A percentile compares a stretch with the other conserved stretches of the same genome.
Conservation (phyloP, 2,797 vertebrate species). For the Eremophila alpestris region DNA sequence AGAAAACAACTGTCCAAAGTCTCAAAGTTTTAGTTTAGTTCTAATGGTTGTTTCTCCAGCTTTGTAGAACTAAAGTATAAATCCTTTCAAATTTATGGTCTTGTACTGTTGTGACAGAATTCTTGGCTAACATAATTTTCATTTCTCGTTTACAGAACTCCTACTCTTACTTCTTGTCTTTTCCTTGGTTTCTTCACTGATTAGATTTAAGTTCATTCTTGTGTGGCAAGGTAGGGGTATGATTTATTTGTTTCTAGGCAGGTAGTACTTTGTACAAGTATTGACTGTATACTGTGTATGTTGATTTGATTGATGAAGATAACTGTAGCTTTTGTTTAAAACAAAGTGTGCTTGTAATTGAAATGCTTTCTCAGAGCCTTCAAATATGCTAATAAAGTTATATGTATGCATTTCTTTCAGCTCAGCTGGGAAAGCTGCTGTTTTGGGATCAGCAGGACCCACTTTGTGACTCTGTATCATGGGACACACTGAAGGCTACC, state of each 20-base stretch:
- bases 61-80: neutral
- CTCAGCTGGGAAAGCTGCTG: neutral
- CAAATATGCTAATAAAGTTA: neutral
- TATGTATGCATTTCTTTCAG: neutral
- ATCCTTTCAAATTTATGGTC: neutral
- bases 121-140: neutral
- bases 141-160: neutral
- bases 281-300: neutral
- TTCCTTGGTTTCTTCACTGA: neutral
- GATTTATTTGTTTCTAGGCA: neutral
- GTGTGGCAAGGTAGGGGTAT: neutral
- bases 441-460: neutral
- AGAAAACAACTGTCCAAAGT: neutral
- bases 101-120: neutral
- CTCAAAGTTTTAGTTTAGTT: neutral
- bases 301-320: constrained; percentile 12
- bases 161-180: neutral
- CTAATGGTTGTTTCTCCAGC: neutral
- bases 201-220: neutral
- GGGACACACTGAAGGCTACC: neutral
- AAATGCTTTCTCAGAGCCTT: neutral
- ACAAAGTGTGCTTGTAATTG: neutral
- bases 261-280: neutral
- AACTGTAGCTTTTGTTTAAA: constrained; percentile 28
- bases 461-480: neutral